Evolutionary conservation across 2,113 vertebrate species (phyloP), one percentile per base, ranked within the genome.

Genomic region (Solea senegalensis): DNA sequence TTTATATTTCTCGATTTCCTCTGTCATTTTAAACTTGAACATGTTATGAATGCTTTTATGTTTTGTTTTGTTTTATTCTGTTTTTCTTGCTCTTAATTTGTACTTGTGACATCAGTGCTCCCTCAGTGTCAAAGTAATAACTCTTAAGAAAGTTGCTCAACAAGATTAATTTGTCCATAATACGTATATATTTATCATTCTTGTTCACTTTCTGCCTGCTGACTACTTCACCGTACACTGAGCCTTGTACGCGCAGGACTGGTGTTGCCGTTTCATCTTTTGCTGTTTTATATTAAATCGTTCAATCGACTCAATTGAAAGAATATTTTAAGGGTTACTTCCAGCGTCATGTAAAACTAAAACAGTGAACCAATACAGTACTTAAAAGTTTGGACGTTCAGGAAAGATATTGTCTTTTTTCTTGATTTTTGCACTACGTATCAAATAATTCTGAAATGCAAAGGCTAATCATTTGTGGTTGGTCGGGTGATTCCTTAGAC

Each of bases 1-100:
- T 84, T 85, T 83, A 26, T 81, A 73, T 88, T 87, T 86, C 81
- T 87, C 86, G 76, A 84, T 85, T 90, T 87, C 65, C 70, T 89
- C 63, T 88, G 77, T 85, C 60, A 61, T 90, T 92, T 90, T 90
- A 92, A 90, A 93, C 91, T 92, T 93, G 90, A 94, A 92, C 68
- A 89, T 86, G 68, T 88, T 86, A 82, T 79, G 83, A 88, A 73
- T 82, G 86, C 78, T 84, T 81, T 87, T 52, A 72, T 54, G 76
- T 75, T 45, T 45, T 5, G 44, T 41, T 74, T 56, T 52, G 65
- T 56, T 75, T 39, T 72, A 67, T 69, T 72, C 49, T 71, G 80
- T 75, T 3, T 28, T 80, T 9, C 69, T 80, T 68, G 68, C 73
- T 65, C 70, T 60, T 13, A 7, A 48, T 61, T 80, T 64, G 70